phyloP scores from a whole-genome alignment of 53 echinoderm and acorn worm species.

The Actinopyga echinites region DNA sequence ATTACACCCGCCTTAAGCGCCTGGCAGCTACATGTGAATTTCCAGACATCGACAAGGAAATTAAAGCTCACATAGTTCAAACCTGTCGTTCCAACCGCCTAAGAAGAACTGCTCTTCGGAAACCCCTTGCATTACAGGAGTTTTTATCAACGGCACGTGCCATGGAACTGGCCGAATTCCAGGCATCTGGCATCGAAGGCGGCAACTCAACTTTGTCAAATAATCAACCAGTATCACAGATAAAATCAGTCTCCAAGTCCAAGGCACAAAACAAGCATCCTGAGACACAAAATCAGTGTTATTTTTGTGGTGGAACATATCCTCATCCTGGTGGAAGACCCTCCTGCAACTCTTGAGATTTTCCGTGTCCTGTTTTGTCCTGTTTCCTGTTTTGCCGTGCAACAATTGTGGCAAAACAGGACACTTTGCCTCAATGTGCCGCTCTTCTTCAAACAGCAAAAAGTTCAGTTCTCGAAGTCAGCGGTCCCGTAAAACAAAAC shows the following conservation, averaged over 20 bases:
- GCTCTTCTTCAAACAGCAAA: neutral
- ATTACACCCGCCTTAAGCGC: constrained; percentile 21
- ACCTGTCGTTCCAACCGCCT: neutral
- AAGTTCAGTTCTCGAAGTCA: too few species aligned
- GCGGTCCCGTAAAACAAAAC: too few species aligned
- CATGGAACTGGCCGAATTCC: neutral
- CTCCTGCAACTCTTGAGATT: too few species aligned
- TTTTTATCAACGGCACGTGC: neutral
- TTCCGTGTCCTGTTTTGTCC: constrained; percentile 33
- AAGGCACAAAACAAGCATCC: neutral
- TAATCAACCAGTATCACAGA: neutral
- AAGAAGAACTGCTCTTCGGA: neutral
- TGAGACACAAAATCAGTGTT: neutral
- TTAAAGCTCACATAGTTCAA: neutral
- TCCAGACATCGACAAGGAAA: constrained; percentile 4
- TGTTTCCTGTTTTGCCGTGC: constrained; percentile 23
- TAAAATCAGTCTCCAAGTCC: neutral
- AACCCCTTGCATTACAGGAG: neutral
- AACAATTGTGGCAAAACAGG: constrained; percentile 11
- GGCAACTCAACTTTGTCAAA: neutral
- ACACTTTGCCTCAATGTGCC: constrained; percentile 44
- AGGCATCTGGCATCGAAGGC: neutral
- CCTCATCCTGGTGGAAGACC: constrained; percentile 20
- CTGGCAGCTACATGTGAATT: constrained; percentile 51
- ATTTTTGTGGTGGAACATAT: constrained; percentile 25